phyloP scores from a whole-genome alignment of 1,140 invertebrate species.

The Drosophila asahinai region DNA sequence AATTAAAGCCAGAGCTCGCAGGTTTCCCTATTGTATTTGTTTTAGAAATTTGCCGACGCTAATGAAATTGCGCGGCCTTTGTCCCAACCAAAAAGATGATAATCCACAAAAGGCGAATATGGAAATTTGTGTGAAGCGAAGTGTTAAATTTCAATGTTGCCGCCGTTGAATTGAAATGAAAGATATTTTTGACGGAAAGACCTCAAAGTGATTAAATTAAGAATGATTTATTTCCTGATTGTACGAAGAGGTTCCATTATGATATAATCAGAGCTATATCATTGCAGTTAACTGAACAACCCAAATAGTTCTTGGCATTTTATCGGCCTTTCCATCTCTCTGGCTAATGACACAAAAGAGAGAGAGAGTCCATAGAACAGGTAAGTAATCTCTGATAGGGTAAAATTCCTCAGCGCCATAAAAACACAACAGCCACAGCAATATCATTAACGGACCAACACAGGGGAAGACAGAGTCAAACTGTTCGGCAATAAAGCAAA shows the following conservation, averaged over 20 bases:
- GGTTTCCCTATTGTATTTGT: conserved; percentile 52
- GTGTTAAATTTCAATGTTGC: conserved; percentile 61
- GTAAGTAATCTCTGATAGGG: conserved; percentile 47
- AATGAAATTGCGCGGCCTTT: conserved; percentile 59
- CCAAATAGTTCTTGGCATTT: conserved; percentile 33
- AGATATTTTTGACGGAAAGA: conserved; percentile 1
- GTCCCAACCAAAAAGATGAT: conserved; percentile 40
- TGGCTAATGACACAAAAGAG: conserved; percentile 61
- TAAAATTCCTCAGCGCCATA: conserved; percentile 38
- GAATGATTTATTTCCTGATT: conserved; percentile 31
- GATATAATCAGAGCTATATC: background rate
- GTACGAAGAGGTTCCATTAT: background rate
- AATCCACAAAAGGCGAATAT: conserved; percentile 55
- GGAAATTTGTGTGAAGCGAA: conserved; percentile 67
- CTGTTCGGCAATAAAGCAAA: conserved; percentile 60
- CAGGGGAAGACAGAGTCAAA: conserved; percentile 27
- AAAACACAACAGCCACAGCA: conserved; percentile 30
- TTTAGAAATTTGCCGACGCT: conserved; percentile 51
- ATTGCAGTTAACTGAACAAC: conserved; percentile 11
- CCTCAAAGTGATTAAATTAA: conserved; percentile 12
- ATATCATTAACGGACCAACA: conserved; percentile 28
- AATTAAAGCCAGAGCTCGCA: conserved; percentile 55
- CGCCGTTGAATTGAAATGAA: conserved; percentile 6
- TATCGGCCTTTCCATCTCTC: conserved; percentile 59
- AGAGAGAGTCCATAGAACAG: conserved; percentile 12